Conservation (phyloP, 2,113 vertebrate genomes). For the Eidolon helvum region DNA sequence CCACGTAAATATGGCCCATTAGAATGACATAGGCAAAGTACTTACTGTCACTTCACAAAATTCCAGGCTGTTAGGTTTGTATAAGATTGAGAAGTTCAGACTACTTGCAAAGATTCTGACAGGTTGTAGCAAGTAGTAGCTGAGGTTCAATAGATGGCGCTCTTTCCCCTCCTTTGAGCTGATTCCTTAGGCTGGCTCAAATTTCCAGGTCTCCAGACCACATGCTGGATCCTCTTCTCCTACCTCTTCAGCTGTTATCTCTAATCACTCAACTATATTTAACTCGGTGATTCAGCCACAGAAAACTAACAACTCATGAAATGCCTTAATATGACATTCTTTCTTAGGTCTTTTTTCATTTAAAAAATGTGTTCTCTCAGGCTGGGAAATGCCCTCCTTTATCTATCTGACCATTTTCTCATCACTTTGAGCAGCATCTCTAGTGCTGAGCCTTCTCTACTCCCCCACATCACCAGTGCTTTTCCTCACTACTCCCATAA, state of each 20-base stretch:
- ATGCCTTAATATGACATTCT: not conserved
- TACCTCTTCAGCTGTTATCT: not conserved
- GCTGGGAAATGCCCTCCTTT: not conserved
- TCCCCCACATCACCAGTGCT: fast-evolving
- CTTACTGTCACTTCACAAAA: not conserved
- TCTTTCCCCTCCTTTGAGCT: slow-evolving; percentile 43
- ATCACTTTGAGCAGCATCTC: not conserved
- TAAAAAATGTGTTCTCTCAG: not conserved
- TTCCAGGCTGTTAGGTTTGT: not conserved
- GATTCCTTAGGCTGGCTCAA: not conserved
- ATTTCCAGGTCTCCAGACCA: not conserved
- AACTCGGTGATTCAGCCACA: not conserved
- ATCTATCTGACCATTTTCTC: not conserved
- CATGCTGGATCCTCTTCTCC: not conserved
- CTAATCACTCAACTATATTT: not conserved
- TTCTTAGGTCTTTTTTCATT: not conserved
- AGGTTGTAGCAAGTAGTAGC: not conserved
- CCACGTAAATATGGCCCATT: not conserved
- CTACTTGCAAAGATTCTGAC: not conserved
- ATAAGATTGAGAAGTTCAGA: not conserved
- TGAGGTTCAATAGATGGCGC: slow-evolving; percentile 50
- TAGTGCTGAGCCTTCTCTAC: not conserved
- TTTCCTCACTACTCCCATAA: not conserved
- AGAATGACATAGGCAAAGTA: not conserved
- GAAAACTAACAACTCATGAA: not conserved